phyloP scores from a whole-genome alignment of 1,140 invertebrate genomes.

The Bombus superbus region DNA sequence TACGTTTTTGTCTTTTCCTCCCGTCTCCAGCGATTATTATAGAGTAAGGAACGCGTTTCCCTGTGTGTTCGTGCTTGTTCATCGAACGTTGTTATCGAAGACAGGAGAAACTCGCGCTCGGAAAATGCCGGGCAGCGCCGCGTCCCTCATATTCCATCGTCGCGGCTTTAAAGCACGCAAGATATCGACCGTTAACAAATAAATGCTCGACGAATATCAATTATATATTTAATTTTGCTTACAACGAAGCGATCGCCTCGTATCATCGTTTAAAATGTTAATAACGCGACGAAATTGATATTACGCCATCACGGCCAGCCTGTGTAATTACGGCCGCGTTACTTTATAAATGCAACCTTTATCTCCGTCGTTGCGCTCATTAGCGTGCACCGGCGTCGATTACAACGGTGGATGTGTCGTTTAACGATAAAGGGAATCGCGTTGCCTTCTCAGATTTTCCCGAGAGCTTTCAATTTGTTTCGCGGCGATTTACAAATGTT shows the following conservation, averaged over 20 bases:
- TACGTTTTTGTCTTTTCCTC: background rate
- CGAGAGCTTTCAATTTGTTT: background rate
- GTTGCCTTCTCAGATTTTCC: background rate
- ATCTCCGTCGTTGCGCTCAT: background rate
- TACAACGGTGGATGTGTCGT: background rate
- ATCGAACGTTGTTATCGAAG: background rate
- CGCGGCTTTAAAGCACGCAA: background rate
- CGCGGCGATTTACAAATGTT: background rate
- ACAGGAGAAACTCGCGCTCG: background rate
- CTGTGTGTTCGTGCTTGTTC: background rate
- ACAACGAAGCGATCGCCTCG: background rate
- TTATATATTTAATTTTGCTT: background rate
- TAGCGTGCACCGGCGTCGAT: background rate
- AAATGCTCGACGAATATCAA: background rate
- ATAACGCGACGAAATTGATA: conserved; percentile 8
- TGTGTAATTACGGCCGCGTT: background rate
- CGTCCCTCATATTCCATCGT: no score
- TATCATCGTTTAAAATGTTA: conserved; percentile 11
- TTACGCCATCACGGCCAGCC: background rate
- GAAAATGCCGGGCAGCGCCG: background rate
- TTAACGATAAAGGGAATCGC: no score
- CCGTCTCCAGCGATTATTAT: background rate
- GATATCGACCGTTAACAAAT: background rate
- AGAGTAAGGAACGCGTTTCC: background rate
- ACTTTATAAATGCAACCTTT: background rate